Base-by-base conservation (phyloP, 2,888 invertebrate species). In the Ennomos fuscantarius region DNA sequence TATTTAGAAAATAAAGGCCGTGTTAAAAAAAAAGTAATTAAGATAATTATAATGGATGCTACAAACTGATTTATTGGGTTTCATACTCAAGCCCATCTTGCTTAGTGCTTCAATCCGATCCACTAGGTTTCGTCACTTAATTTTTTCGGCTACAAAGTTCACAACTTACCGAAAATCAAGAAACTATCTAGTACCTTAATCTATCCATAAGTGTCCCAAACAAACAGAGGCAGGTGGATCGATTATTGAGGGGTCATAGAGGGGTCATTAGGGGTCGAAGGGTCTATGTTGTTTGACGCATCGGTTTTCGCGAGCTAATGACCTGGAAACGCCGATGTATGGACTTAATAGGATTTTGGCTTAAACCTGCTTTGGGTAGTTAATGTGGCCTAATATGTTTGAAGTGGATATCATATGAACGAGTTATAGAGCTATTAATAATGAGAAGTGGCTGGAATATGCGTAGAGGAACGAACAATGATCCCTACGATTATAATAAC, bases 201-300 rank as follows among this genome's bases (percentile, higher is more conserved):
- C 60, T 57, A 43, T 51, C 51, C 41, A 55, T 52, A 55, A 65
- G 56, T 60, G 66, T 68, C 74, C 74, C 66, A 63, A 73, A 69
- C 77, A 78, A 80, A 81, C 78, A 79, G 50, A 53, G 61, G 15
- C 73, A 76, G 74, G 76, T 79, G 72, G 65, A 68, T 72, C 74
- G 76, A 75, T 73, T 70, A 68, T 67, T 60, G 58, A 61, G 60
- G 60, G 62, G 60, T 58, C 55, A 66, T 33, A 59, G 59, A 45
- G 43, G 43, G 50, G 55, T 50, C 40, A 35, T 24, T 37, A 36
- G 46, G 51, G 51, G 56, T 69, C 56, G 62, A 58, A 56, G 60
- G 60, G 60, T 55, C 59, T n/a, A 43, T 50, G 58, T 52, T 58
- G 57, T 54, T 58, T 63, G 56, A 60, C 59, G 51, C 62, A 60